phyloP scores from a whole-genome alignment of 2,797 vertebrate species.

The Protonibea diacanthus region DNA sequence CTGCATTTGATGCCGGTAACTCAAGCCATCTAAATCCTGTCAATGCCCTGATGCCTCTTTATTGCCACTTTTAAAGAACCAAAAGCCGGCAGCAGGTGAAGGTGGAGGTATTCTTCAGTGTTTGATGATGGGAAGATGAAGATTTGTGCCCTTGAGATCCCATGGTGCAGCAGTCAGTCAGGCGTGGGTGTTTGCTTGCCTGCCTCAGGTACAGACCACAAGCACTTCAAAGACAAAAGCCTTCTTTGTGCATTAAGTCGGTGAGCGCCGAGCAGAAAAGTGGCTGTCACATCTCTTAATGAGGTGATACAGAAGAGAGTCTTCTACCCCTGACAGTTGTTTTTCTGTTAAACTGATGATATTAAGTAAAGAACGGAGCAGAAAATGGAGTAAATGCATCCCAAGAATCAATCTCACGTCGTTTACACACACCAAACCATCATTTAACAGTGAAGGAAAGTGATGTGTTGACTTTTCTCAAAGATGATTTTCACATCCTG shows the following conservation, averaged over 20 bases:
- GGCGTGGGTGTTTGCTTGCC: constrained; percentile 38
- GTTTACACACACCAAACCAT: constrained; percentile 7
- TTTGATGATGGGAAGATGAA: constrained; percentile 55
- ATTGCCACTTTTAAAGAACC: constrained; percentile 23
- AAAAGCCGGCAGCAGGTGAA: constrained; percentile 11
- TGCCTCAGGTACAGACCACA: constrained; percentile 57
- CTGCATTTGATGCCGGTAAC: constrained; percentile 20
- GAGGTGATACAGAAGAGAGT: constrained; percentile 22
- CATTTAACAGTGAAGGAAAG: constrained; percentile 12
- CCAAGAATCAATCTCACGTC: neutral
- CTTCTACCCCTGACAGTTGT: constrained; percentile 28
- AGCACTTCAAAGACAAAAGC: constrained; percentile 50
- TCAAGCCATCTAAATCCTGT: constrained; percentile 28
- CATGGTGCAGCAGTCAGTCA: constrained; percentile 31
- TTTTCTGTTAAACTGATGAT: constrained; percentile 24
- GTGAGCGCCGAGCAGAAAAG: constrained; percentile 9
- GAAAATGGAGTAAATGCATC: constrained; percentile 14
- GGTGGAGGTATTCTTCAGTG: constrained; percentile 43
- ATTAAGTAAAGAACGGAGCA: neutral
- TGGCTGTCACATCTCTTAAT: constrained; percentile 49
- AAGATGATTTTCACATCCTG: constrained; percentile 14
- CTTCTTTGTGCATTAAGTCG: constrained; percentile 28
- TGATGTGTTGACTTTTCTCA: constrained; percentile 5
- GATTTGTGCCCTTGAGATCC: constrained; percentile 51
- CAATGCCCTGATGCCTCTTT: constrained; percentile 40